phyloP scores from a whole-genome alignment of 53 echinoderm and acorn worm genomes.

The Zoroaster sp. region DNA sequence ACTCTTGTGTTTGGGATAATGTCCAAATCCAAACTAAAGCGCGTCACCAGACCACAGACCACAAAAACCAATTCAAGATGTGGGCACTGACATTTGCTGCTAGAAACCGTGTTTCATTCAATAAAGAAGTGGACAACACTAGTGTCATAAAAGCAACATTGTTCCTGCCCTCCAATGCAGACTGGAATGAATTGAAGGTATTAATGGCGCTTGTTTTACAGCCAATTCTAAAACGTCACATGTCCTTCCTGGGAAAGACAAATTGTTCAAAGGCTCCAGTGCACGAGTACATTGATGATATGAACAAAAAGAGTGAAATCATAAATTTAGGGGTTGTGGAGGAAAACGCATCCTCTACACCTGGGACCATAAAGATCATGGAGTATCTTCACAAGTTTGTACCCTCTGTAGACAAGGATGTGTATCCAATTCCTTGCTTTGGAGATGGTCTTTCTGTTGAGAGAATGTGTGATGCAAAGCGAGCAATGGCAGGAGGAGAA shows the following conservation, averaged over 20 bases:
- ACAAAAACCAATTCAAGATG: neutral
- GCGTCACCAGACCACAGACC: neutral
- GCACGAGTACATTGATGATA: no score
- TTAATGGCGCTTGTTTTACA: neutral
- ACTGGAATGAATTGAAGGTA: neutral
- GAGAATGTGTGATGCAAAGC: neutral
- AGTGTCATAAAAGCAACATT: neutral
- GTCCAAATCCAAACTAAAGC: neutral
- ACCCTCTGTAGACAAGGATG: neutral
- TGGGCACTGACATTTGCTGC: neutral
- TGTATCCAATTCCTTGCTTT: neutral
- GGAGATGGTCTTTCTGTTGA: conserved; percentile 14
- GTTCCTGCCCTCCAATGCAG: neutral
- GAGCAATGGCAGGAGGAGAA: neutral
- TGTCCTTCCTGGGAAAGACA: neutral
- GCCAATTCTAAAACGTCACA: neutral
- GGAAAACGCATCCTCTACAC: neutral
- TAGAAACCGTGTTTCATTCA: neutral
- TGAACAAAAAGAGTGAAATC: neutral
- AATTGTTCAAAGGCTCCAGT: no score
- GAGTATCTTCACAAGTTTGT: conserved; percentile 4
- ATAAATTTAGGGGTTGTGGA: conserved; percentile 3
- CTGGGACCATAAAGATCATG: neutral
- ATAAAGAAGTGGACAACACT: neutral
- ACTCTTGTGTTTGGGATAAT: neutral